Evolutionary conservation across 2,113 vertebrate genomes (phyloP).

Genomic region (Equus quagga): DNA sequence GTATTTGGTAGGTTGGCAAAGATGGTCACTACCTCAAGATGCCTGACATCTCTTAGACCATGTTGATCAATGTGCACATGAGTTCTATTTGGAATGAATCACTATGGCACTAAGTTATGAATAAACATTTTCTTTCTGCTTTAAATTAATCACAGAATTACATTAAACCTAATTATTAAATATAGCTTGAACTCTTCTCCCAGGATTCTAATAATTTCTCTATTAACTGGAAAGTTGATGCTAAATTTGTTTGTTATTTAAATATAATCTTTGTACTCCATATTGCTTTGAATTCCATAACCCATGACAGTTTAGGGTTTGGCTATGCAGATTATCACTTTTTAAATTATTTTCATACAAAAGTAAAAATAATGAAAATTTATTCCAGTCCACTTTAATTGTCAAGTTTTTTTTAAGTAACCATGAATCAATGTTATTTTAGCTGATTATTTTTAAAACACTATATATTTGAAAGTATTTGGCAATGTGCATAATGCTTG

Average conservation of each 20-base stretch:
- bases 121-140: background rate
- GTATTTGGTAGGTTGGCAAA: background rate
- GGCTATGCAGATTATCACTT: background rate
- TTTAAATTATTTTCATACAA: background rate
- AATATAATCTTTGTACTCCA: background rate
- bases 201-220: background rate
- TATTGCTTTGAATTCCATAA: background rate
- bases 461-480: slow-evolving; percentile 51
- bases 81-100: background rate
- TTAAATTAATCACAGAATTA: background rate
- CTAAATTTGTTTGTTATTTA: slow-evolving; percentile 38
- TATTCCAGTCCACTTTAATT: slow-evolving; percentile 79
- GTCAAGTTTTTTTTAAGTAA: background rate
- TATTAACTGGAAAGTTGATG: background rate
- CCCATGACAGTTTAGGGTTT: background rate
- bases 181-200: background rate
- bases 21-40: background rate
- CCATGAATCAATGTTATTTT: background rate
- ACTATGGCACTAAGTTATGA: background rate
- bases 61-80: background rate
- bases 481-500: slow-evolving; percentile 9
- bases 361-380: slow-evolving; percentile 14
- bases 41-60: background rate
- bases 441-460: slow-evolving; percentile 47
- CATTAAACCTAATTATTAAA: background rate